Evolutionary conservation across 2,888 invertebrate genomes (phyloP), one percentile per base, ranked within the genome.

Genomic region (Blomia tropicalis): DNA sequence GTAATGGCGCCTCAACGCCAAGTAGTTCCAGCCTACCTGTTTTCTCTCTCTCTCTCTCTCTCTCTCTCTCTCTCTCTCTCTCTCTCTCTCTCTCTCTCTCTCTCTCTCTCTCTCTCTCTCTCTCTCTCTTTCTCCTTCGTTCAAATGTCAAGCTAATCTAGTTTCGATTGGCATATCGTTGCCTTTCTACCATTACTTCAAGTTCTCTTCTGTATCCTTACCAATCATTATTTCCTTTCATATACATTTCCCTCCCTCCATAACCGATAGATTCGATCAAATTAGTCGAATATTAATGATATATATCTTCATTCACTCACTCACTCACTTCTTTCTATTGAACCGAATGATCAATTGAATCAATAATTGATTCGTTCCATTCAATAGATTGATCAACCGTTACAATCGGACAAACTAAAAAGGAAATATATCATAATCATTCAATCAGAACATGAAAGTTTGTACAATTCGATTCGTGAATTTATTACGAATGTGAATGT

Each of bases 151-250:
- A 7, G 51, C 51, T 47, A 47, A 47, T 47, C 51, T 47, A 47
- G 51, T 47, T 47, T 47, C 51, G 51, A 47, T 47, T 47, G 51
- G 51, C 51, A 47, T 47, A 47, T 47, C 51, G 51, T 47, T 47
- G 7, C 51, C 22, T n/a, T 47, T 19, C n/a, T 22, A n/a, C n/a
- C n/a, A n/a, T n/a, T n/a, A n/a, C n/a, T 27, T 22, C 7, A 7
- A 47, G 7, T 47, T n/a, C 22, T 27, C 51, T 11, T 7, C 51
- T 14, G 22, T 27, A 47, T 14, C 22, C 22, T 14, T n/a, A 47
- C 5, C 51, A 14, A n/a, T n/a, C 22, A 14, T 19, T 47, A 14
- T 47, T 19, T n/a, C 27, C n/a, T 27, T 14, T 47, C 51, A 14
- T 41, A 14, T 41, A 17, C 41, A 17, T 41, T n/a, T 41, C 14